A percentile compares a stretch with the other conserved stretches of the same genome.
phyloP scores from a whole-genome alignment of 2,888 invertebrate species.

The Orthosia gothica region DNA sequence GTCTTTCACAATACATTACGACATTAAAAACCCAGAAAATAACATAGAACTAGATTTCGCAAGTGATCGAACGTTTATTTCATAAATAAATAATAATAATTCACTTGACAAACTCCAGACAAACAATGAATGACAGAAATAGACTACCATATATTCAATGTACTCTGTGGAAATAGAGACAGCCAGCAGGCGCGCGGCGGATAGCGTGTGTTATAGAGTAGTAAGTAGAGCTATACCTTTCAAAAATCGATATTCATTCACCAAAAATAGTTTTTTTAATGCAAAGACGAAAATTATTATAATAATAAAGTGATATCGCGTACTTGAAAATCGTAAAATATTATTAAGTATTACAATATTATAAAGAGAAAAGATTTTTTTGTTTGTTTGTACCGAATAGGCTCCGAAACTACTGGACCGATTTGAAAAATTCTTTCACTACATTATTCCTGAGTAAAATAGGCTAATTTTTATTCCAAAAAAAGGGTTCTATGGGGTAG shows the following conservation, averaged over 20 bases:
- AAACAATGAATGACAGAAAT: conserved; percentile 46
- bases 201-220: conserved; percentile 31
- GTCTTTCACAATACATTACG: conserved; percentile 7
- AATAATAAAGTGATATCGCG: no score
- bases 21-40: conserved; percentile 9
- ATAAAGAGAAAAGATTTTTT: no score
- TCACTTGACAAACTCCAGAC: conserved; percentile 32
- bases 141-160: no score
- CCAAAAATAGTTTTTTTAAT: background rate
- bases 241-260: conserved; percentile 20
- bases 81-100: conserved; percentile 33
- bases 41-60: conserved; percentile 2
- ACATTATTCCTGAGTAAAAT: no score
- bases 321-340: no score
- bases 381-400: no score
- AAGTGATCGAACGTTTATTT: conserved; percentile 7
- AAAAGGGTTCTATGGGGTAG: no score
- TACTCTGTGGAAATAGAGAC: no score
- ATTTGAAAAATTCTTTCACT: no score
- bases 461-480: no score
- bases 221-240: background rate
- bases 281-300: background rate
- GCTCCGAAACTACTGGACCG: no score
- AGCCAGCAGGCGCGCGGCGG: background rate
- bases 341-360: no score